A percentile compares a stretch with the other conserved stretches of the same genome.
These are phyloP conservation scores for Onchidella celtica DNA, from an alignment of 2,888 invertebrate genomes.

Conservation along the genomic window DNA sequence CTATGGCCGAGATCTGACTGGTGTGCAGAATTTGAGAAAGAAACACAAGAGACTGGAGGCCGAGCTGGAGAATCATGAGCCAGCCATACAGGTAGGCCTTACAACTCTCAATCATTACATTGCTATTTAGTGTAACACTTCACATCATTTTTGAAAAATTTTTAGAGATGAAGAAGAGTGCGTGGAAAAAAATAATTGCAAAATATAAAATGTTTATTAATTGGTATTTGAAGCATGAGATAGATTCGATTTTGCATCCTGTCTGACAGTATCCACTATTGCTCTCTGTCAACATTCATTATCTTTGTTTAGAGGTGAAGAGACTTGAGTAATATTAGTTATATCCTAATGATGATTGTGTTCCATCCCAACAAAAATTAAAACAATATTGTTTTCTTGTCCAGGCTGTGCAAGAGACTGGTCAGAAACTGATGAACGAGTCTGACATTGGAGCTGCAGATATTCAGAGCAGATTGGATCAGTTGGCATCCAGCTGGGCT, in stretches of 20 bases:
- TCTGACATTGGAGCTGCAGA: constrained; percentile 88
- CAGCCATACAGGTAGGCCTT: constrained; percentile 89
- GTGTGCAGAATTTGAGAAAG: constrained; percentile 98
- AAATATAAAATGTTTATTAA: neutral
- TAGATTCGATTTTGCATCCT: too few species aligned
- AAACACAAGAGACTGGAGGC: constrained; percentile 99
- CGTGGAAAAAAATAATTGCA: too few species aligned
- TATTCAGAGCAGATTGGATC: constrained; percentile 82
- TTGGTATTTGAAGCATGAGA: neutral
- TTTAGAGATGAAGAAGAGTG: too few species aligned
- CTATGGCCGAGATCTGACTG: constrained; percentile 98
- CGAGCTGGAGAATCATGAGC: constrained; percentile 98
- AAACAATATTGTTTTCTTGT: too few species aligned
- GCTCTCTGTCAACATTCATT: too few species aligned
- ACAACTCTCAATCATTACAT: neutral
- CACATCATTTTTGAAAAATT: too few species aligned
- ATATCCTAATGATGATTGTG: too few species aligned
- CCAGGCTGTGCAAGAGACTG: constrained; percentile 85
- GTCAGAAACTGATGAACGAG: constrained; percentile 94
- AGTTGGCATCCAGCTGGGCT: constrained; percentile 87
- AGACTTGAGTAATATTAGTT: too few species aligned
- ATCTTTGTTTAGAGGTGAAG: too few species aligned
- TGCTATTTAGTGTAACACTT: too few species aligned
- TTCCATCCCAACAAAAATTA: too few species aligned
- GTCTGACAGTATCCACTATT: too few species aligned